Evolutionary conservation across 2,888 invertebrate species (phyloP).

Genomic region (Drosophila nigricruria): DNA sequence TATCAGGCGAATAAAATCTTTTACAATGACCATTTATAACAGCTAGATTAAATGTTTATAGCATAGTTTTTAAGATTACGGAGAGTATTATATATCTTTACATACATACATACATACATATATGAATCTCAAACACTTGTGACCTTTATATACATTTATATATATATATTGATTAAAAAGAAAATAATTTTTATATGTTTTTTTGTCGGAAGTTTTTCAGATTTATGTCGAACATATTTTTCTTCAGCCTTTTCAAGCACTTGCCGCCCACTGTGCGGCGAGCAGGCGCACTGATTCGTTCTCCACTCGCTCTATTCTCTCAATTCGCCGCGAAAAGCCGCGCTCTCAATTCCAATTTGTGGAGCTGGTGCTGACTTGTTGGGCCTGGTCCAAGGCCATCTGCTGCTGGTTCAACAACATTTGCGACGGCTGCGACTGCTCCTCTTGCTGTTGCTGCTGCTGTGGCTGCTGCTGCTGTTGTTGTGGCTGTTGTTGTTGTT

Average conservation of each 20-base stretch:
- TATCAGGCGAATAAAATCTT: constrained; percentile 9
- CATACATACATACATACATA: background rate
- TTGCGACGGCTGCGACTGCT: constrained; percentile 57
- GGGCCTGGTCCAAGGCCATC: constrained; percentile 77
- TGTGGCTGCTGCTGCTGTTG: constrained; percentile 19
- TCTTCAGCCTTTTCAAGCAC: background rate
- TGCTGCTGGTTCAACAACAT: constrained; percentile 77
- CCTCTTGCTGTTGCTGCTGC: constrained; percentile 22
- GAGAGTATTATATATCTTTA: background rate
- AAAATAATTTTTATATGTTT: background rate
- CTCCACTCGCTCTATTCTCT: constrained; percentile 29
- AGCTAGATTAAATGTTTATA: background rate
- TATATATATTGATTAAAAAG: constrained; percentile 1
- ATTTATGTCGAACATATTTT: background rate
- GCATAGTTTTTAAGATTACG: background rate
- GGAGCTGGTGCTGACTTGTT: constrained; percentile 68
- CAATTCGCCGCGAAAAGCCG: constrained; percentile 22
- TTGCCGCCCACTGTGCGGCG: constrained; percentile 41
- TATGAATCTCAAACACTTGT: background rate
- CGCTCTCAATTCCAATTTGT: constrained; percentile 66
- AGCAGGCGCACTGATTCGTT: constrained; percentile 49
- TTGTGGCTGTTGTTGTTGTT: constrained; percentile 36
- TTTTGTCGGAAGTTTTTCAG: background rate
- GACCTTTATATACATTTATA: background rate
- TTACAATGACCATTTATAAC: background rate